A percentile compares a stretch with the other conserved stretches of the same genome.
Conservation (phyloP, 2,888 invertebrate species). For the Aphidoletes aphidimyza region DNA sequence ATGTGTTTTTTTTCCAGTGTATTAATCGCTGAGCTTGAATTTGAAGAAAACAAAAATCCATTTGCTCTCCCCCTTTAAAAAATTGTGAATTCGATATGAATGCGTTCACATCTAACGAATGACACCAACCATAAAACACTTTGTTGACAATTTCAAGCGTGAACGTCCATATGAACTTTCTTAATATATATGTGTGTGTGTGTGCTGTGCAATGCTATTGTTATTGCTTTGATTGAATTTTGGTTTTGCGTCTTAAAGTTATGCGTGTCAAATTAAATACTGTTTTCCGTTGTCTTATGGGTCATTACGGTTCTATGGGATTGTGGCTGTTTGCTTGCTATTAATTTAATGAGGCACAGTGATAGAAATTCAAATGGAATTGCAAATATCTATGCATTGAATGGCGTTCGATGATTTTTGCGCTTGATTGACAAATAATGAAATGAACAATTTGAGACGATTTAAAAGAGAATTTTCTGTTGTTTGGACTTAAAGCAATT, state of each 20-base stretch:
- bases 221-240: constrained; percentile 44
- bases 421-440: constrained; percentile 31
- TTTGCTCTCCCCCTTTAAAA: background rate
- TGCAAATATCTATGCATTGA: background rate
- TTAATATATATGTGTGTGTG: background rate
- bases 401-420: background rate
- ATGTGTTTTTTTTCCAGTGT: background rate
- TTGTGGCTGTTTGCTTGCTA: background rate
- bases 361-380: background rate
- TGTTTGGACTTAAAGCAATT: constrained; percentile 18
- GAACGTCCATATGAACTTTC: constrained; percentile 16
- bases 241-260: constrained; percentile 15
- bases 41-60: no score
- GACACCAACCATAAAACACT: constrained; percentile 45
- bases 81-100: background rate
- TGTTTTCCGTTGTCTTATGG: background rate
- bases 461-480: background rate
- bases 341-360: background rate
- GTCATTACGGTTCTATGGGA: no score
- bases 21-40: background rate
- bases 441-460: background rate
- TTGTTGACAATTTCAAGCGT: background rate
- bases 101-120: constrained; percentile 8
- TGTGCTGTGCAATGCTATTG: background rate
- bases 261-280: background rate